These are phyloP conservation scores for Seriola dumerili DNA, from an alignment of 2,113 vertebrate species.

Conservation along the genomic window DNA sequence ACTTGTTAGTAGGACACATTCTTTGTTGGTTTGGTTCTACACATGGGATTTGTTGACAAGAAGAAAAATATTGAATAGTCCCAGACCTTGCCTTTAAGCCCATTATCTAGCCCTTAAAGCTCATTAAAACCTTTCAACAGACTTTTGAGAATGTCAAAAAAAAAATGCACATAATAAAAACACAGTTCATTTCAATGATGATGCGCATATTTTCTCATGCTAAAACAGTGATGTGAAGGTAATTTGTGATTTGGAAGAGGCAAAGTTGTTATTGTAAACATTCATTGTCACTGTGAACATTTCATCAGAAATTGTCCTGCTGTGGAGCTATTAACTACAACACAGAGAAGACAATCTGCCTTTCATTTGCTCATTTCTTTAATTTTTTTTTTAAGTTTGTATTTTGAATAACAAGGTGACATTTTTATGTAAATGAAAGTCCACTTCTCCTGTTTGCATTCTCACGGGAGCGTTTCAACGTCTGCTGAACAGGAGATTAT, in stretches of 20 bases:
- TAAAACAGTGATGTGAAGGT: background rate
- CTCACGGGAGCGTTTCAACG: background rate
- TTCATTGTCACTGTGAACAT: background rate
- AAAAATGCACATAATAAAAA: background rate
- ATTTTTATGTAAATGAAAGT: background rate
- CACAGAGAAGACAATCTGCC: background rate
- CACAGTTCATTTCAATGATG: background rate
- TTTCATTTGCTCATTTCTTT: conserved; percentile 9
- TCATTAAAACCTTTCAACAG: background rate
- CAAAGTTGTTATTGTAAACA: conserved; percentile 1
- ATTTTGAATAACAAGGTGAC: background rate
- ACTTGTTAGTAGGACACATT: background rate
- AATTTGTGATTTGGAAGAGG: background rate
- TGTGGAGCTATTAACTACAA: conserved; percentile 8
- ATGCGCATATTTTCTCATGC: background rate
- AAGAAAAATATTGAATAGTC: background rate
- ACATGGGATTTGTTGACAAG: background rate
- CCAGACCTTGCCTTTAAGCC: background rate
- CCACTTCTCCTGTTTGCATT: background rate
- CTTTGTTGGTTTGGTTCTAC: background rate
- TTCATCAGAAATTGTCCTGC: conserved; percentile 11
- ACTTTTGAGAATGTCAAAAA: background rate
- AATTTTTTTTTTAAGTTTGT: background rate
- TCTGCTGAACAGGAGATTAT: background rate
- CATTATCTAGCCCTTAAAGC: background rate